Conservation (phyloP, 2,888 invertebrate species). For the Eupithecia subumbrata region DNA sequence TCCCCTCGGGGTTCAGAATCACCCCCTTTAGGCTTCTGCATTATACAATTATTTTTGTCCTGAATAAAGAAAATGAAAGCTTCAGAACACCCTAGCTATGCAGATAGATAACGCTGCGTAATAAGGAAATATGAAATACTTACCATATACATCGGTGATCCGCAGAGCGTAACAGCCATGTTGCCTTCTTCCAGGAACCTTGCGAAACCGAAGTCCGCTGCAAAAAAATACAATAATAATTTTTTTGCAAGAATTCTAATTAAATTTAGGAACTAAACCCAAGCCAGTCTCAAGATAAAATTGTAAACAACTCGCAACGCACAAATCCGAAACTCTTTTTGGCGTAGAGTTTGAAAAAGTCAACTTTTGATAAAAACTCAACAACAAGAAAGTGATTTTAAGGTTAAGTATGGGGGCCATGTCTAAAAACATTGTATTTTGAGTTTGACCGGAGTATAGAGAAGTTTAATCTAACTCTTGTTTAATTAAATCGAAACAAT, state of each 20-base stretch:
- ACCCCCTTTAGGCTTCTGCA: too few species aligned
- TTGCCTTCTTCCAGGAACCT: slow-evolving; percentile 99
- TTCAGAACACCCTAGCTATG: neutral
- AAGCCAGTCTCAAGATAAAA: too few species aligned
- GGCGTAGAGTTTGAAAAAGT: too few species aligned
- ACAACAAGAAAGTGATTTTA: too few species aligned
- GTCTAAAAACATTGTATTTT: too few species aligned
- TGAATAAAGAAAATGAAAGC: too few species aligned
- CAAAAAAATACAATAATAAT: slow-evolving; percentile 49
- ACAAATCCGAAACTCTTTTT: too few species aligned
- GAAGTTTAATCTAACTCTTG: neutral
- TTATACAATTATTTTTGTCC: too few species aligned
- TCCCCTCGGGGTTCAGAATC: too few species aligned
- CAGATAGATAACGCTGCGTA: neutral
- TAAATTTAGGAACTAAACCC: neutral
- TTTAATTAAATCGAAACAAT: neutral
- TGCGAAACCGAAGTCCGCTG: slow-evolving; percentile 99
- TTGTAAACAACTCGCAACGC: too few species aligned
- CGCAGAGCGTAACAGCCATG: slow-evolving; percentile 99
- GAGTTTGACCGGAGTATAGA: neutral
- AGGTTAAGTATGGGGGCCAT: too few species aligned
- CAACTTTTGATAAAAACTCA: too few species aligned
- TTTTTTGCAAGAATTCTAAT: neutral
- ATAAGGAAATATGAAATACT: slow-evolving; percentile 46
- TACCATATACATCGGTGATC: slow-evolving; percentile 99